A percentile compares a stretch with the other conserved stretches of the same genome.
Conservation (phyloP, 2,797 vertebrate species). For the Gila robusta region DNA sequence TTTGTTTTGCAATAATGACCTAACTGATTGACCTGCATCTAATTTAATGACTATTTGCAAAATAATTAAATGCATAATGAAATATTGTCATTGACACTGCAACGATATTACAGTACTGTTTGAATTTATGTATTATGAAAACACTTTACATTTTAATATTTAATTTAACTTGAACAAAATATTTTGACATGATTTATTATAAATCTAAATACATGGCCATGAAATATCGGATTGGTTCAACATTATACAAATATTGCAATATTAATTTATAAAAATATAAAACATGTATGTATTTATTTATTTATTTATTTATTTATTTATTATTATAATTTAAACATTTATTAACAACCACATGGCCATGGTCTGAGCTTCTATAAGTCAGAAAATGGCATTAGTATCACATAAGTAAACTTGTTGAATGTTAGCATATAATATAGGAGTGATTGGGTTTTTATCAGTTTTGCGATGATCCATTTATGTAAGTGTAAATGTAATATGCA, state of each 20-base stretch:
- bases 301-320: too few relatives aligned
- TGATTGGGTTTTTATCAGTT: not conserved
- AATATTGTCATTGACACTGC: not conserved
- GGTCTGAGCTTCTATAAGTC: not conserved
- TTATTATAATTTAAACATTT: not conserved
- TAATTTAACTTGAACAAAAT: not conserved
- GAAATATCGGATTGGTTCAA: not conserved
- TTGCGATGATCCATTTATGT: not conserved
- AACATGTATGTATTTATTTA: too few relatives aligned
- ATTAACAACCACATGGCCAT: not conserved
- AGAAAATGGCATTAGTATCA: not conserved
- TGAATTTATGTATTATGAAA: not conserved
- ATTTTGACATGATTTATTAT: not conserved
- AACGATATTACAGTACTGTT: not conserved
- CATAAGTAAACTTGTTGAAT: not conserved
- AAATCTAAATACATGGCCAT: not conserved
- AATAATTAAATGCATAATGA: not conserved
- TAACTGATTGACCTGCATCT: not conserved
- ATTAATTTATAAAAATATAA: not conserved
- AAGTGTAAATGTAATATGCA: not conserved
- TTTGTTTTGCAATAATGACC: not conserved
- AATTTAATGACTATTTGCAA: not conserved
- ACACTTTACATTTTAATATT: not conserved
- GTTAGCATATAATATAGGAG: not conserved
- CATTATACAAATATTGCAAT: not conserved